A percentile compares a stretch with the other conserved stretches of the same genome.
These are phyloP conservation scores for Malacoraja senta DNA, from an alignment of 2,797 vertebrate genomes.

Conservation along the genomic window DNA sequence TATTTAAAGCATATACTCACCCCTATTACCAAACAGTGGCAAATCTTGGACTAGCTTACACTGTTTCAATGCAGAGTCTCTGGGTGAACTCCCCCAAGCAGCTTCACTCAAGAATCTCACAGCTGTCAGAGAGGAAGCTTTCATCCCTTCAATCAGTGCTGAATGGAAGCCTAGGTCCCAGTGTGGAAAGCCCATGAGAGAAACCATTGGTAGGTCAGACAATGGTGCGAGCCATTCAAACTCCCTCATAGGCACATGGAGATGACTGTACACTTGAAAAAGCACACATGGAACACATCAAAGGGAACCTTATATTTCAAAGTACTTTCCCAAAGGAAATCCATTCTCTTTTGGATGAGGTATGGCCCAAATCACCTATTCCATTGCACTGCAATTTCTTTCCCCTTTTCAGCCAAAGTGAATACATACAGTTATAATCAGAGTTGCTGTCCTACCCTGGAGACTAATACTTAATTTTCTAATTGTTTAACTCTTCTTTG, in stretches of 20 bases:
- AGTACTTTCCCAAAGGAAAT: not conserved
- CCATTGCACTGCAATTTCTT: conserved; percentile 10
- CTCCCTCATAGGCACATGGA: not conserved
- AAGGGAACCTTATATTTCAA: conserved; percentile 24
- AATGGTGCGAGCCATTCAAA: conserved; percentile 23
- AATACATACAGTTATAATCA: not conserved
- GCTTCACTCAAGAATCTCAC: not conserved
- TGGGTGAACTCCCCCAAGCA: not conserved
- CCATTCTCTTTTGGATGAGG: conserved; percentile 9
- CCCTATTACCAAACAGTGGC: not conserved
- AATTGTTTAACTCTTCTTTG: not conserved
- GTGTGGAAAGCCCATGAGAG: not conserved
- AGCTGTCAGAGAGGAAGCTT: not conserved
- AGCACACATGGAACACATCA: conserved; percentile 26
- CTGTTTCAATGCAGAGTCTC: not conserved
- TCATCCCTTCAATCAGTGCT: not conserved
- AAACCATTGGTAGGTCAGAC: conserved; percentile 2
- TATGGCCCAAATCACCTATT: not conserved
- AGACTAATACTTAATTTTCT: not conserved
- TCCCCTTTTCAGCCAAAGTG: not conserved
- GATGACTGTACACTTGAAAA: not conserved
- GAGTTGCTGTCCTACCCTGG: not conserved
- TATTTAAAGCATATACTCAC: too few relatives aligned
- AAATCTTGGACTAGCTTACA: not conserved
- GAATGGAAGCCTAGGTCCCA: not conserved